Base-by-base conservation (phyloP, 2,113 vertebrate genomes). In the Neogobius melanostomus region DNA sequence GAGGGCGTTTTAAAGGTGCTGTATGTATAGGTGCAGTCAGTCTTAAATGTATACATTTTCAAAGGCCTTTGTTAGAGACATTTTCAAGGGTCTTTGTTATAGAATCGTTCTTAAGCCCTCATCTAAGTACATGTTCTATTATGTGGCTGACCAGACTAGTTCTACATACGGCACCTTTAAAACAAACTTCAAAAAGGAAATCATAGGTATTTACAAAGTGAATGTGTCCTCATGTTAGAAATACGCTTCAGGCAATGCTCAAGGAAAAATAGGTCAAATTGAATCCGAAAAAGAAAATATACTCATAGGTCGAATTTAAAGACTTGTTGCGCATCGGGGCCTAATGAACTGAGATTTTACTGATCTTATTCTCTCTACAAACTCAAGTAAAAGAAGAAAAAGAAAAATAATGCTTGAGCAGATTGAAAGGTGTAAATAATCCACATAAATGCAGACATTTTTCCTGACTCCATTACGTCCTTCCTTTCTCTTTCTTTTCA, bases 381-480 rank as follows among this genome's bases (percentile, higher is more conserved):
- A 21, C 53, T 17, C n/a, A 4, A 53, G 16, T 17, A 53, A 28
- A 21, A 54, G 1, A 3, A 28, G 16, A 11, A 21, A 21, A 21
- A 21, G 21, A 21, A 21, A 21, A 21, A 21, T 2, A 21, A 2
- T 21, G 21, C 21, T 21, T 21, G 21, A 21, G 21, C 12, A 11
- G 48, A 48, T 43, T 42, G 11, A 28, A 42, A 11, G 16, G 64
- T 68, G 6, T 75, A 3, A 28, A 12, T 64, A 46, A 66, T 17
- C 52, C 10, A 4, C 11, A 57, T 51, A 7, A 66, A 46, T 15
- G 66, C 66, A 21, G 15, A 57, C 2, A 48, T 36, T 45, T 48
- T 68, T 16, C 46, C 80, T 80, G 83, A 79, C 85, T 74, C 85
- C 91, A 90, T 91, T 88, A 71, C 85, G 85, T 83, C 36, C 80